Evolutionary conservation across 2,888 invertebrate species (phyloP), one percentile per base, ranked within the genome.

Genomic region (Ormia ochracea): DNA sequence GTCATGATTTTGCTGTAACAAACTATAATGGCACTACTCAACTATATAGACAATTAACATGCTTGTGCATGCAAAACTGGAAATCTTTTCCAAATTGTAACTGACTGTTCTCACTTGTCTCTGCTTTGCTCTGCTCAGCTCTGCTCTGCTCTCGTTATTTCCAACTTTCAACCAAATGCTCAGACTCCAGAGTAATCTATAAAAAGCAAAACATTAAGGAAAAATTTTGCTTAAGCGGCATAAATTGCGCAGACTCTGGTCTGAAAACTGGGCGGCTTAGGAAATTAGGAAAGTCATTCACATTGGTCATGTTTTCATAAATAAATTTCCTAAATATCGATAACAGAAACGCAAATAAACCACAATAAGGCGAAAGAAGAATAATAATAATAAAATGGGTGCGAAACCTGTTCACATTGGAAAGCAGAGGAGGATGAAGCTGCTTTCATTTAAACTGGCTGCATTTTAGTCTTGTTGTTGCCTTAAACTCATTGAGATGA

Each of bases 271-370:
- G 79, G 79, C 79, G 72, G 72, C 76, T 80, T 80, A 80, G 80
- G 63, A 76, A 72, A 76, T 80, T 80, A 76, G 76, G 63, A 63
- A 77, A 77, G 72, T 72, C 58, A 76, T 73, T 70, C 76, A 81
- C 78, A 81, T 80, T 80, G 80, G 80, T 56, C 79, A 69, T 72
- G 65, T 56, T 38, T 50, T 31, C 66, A 59, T 61, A 61, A 33
- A 56, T 56, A 66, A 66, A 59, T 66, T 74, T 74, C 17, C 58
- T 41, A 58, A 74, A 59, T 74, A 59, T 74, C 74, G 74, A 74
- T 74, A 66, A 66, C 50, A 50, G 41, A 48, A 58, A 74, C 17
- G 48, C 63, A 54, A 73, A 56, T 56, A 68, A 69, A 33, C 59
- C 28, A 43, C 14, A 43, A 23, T 58, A 59, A 68, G 52, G 74